phyloP scores from a whole-genome alignment of 2,797 vertebrate genomes.

The Vultur gryphus region DNA sequence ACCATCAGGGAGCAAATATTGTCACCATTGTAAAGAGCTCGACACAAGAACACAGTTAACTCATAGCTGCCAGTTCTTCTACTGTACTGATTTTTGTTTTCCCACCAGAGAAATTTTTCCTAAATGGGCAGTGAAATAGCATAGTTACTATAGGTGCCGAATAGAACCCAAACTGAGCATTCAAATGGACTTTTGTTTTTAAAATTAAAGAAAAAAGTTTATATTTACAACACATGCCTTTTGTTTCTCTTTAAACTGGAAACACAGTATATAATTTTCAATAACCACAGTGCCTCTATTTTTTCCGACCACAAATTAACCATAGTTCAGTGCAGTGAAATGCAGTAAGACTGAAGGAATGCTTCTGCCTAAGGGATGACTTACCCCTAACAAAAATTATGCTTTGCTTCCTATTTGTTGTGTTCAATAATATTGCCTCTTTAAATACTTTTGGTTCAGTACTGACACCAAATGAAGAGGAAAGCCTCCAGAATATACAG shows the following conservation, averaged over 20 bases:
- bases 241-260: conserved; percentile 77
- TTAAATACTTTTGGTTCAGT: conserved; percentile 59
- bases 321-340: conserved; percentile 78
- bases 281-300: conserved; percentile 77
- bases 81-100: background rate
- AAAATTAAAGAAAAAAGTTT: conserved; percentile 18
- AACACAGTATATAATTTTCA: conserved; percentile 82
- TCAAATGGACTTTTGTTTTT: conserved; percentile 17
- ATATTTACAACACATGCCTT: conserved; percentile 69
- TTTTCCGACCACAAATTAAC: conserved; percentile 88
- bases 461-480: conserved; percentile 55
- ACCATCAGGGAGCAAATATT: background rate
- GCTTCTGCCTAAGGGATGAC: conserved; percentile 56
- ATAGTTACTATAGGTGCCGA: background rate
- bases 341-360: conserved; percentile 82
- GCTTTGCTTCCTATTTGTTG: conserved; percentile 57
- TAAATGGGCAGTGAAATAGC: conserved; percentile 8
- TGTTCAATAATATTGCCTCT: conserved; percentile 45
- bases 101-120: background rate
- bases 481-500: conserved; percentile 55
- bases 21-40: background rate
- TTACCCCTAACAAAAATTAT: conserved; percentile 36
- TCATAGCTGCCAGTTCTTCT: background rate
- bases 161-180: background rate
- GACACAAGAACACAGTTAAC: background rate